Percentiles rank a stretch among this genome's conserved stretches.
These are phyloP conservation scores for Gavia stellata DNA, from an alignment of 2,113 vertebrate species.

Conservation along the genomic window DNA sequence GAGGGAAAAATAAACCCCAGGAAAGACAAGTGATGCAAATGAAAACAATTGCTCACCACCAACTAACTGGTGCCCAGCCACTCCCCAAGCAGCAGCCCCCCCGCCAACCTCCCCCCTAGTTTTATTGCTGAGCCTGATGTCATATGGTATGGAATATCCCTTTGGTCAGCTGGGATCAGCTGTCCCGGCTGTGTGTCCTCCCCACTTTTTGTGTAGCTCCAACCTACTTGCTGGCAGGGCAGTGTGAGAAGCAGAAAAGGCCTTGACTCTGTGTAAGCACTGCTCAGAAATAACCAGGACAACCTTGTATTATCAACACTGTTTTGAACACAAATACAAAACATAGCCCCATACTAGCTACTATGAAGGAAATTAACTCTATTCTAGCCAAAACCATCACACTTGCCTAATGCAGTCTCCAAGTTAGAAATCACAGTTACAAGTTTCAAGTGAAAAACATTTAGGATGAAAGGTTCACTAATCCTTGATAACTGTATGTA, in stretches of 20 bases:
- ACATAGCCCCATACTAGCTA: neutral
- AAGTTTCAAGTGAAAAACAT: neutral
- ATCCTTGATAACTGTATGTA: neutral
- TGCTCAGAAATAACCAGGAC: neutral
- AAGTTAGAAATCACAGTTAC: neutral
- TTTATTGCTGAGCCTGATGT: neutral
- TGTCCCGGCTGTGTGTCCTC: neutral
- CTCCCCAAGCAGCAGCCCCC: neutral
- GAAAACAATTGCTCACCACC: neutral
- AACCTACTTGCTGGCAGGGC: accelerated
- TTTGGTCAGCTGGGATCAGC: neutral
- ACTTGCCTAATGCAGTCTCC: neutral
- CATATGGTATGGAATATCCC: neutral
- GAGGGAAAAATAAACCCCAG: neutral
- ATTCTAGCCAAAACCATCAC: neutral
- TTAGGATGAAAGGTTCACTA: neutral
- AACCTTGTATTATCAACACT: neutral
- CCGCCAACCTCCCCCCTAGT: neutral
- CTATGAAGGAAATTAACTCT: neutral
- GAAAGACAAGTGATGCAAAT: neutral
- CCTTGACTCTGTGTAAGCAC: neutral
- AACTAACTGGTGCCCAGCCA: accelerated
- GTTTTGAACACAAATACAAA: neutral
- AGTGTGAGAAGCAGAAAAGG: neutral
- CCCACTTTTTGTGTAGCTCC: neutral